These are phyloP conservation scores for Spea hammondii DNA, from an alignment of 2,797 vertebrate genomes.

Conservation along the genomic window DNA sequence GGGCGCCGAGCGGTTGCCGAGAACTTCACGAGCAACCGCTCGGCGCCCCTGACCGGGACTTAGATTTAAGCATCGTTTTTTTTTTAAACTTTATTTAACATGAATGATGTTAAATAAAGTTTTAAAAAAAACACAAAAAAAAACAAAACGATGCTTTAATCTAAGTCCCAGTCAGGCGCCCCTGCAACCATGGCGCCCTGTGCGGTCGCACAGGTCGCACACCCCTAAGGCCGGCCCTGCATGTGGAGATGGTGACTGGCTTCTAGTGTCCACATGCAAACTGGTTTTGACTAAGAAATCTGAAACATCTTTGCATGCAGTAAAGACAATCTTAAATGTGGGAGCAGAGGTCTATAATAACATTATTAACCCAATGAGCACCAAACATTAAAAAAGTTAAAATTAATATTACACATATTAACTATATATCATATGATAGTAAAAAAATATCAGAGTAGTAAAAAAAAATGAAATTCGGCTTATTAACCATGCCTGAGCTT, in stretches of 20 bases:
- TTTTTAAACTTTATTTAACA: too few relatives aligned
- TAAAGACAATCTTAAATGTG: conserved; percentile 3
- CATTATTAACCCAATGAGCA: background rate
- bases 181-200: too few relatives aligned
- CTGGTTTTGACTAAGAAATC: conserved; percentile 2
- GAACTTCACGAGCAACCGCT: too few relatives aligned
- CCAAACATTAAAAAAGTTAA: background rate
- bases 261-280: background rate
- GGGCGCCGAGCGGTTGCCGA: too few relatives aligned
- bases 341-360: background rate
- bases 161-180: too few relatives aligned
- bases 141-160: too few relatives aligned
- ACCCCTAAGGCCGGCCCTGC: too few relatives aligned
- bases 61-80: too few relatives aligned
- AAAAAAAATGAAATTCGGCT: background rate
- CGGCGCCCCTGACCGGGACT: too few relatives aligned
- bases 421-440: background rate
- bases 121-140: too few relatives aligned
- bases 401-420: background rate
- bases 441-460: background rate
- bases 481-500: background rate
- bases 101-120: too few relatives aligned
- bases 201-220: too few relatives aligned
- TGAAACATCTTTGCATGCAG: background rate
- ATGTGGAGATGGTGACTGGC: background rate